A percentile compares a stretch with the other conserved stretches of the same genome.
Evolutionary conservation across 2,113 vertebrate genomes (phyloP).

Genomic region (Petrocephalus zakoni): DNA sequence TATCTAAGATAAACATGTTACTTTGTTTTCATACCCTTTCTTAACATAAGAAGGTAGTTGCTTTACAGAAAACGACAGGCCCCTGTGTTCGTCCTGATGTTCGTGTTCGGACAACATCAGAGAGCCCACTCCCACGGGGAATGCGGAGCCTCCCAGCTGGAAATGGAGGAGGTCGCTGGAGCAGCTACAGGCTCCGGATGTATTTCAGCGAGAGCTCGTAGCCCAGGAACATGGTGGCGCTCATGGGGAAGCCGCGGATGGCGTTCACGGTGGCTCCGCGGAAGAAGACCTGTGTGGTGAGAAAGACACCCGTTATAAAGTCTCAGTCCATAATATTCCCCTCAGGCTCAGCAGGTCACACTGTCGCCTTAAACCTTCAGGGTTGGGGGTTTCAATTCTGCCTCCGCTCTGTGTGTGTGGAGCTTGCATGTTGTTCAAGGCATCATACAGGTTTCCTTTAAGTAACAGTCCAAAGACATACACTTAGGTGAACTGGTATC

Average conservation of each 20-base stretch:
- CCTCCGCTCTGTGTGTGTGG: too few species aligned
- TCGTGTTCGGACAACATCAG: not conserved
- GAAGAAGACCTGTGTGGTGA: slow-evolving; percentile 78
- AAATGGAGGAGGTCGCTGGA: not conserved
- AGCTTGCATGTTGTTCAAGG: not conserved
- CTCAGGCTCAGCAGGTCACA: not conserved
- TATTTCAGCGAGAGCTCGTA: slow-evolving; percentile 88
- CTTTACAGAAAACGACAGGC: slow-evolving; percentile 21
- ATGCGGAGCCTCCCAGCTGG: too few species aligned
- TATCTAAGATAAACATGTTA: slow-evolving; percentile 14
- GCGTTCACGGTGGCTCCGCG: slow-evolving; percentile 79
- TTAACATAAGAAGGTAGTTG: slow-evolving; percentile 62
- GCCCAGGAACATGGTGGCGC: slow-evolving; percentile 88
- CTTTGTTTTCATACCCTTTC: slow-evolving; percentile 33
- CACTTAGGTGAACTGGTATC: not conserved
- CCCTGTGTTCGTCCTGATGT: not conserved
- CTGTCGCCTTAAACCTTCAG: not conserved
- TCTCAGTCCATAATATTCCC: not conserved
- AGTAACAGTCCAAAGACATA: not conserved
- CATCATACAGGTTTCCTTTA: not conserved
- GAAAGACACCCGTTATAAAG: not conserved
- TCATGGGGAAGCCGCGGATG: slow-evolving; percentile 86
- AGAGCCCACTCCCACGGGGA: not conserved
- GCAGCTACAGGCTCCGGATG: slow-evolving; percentile 58
- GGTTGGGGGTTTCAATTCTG: not conserved